Percentiles rank a stretch among this genome's conserved stretches.
Evolutionary conservation across 1,140 invertebrate species (phyloP).

Genomic region (Zaprionus ghesquierei): DNA sequence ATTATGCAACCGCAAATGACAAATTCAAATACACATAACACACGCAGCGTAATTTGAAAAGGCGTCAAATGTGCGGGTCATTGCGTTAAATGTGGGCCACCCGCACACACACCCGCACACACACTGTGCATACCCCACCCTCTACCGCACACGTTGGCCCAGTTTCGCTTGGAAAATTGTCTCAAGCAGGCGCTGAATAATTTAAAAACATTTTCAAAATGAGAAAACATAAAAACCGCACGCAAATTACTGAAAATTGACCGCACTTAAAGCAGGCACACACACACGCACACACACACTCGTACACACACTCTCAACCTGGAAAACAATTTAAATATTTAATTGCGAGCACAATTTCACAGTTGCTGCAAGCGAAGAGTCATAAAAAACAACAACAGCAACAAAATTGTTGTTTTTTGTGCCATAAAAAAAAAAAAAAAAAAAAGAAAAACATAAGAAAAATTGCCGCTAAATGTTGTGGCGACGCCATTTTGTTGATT

Average conservation of each 20-base stretch:
- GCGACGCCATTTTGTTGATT: constrained; percentile 35
- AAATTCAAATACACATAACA: constrained; percentile 39
- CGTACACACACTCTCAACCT: background rate
- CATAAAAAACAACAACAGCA: constrained; percentile 7
- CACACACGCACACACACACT: constrained; percentile 24
- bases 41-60: constrained; percentile 2
- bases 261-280: constrained; percentile 56
- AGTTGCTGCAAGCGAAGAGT: constrained; percentile 43
- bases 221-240: constrained; percentile 64
- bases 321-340: constrained; percentile 75
- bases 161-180: constrained; percentile 42
- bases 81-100: constrained; percentile 49
- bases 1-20: constrained; percentile 70
- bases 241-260: constrained; percentile 73
- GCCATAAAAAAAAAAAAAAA: constrained; percentile 2
- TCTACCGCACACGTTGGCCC: constrained; percentile 13
- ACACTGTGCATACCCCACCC: constrained; percentile 14
- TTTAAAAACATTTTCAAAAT: constrained; percentile 54
- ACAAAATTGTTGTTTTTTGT: constrained; percentile 2
- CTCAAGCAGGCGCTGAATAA: constrained; percentile 69
- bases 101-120: constrained; percentile 6
- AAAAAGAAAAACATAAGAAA: background rate
- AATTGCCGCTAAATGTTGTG: constrained; percentile 25
- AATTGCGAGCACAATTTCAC: constrained; percentile 62
- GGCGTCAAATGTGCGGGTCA: constrained; percentile 39